phyloP scores from a whole-genome alignment of 2,888 invertebrate species.

The Caenorhabditis japonica region DNA sequence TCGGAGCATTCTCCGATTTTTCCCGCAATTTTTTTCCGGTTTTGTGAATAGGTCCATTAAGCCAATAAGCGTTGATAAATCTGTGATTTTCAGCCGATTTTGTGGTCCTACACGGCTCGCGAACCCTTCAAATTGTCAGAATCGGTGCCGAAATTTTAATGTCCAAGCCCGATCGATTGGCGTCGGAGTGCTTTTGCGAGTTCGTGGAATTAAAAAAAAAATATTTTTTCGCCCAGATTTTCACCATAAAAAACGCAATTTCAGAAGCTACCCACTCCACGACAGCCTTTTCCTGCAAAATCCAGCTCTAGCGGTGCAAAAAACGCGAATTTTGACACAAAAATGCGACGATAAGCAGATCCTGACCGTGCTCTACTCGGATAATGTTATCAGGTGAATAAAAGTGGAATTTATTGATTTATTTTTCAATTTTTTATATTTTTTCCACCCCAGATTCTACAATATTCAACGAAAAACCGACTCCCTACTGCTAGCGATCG shows the following conservation, averaged over 20 bases:
- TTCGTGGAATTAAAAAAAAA: background rate
- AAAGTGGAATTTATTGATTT: background rate
- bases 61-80: too few species aligned
- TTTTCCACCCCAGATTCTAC: conserved; percentile 27
- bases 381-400: conserved; percentile 31
- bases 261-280: conserved; percentile 39
- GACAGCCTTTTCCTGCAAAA: conserved; percentile 41
- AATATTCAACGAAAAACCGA: conserved; percentile 25
- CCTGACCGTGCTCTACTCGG: conserved; percentile 28
- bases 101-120: conserved; percentile 15
- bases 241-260: conserved; percentile 2
- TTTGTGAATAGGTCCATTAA: too few species aligned
- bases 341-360: conserved; percentile 19
- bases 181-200: conserved; percentile 35
- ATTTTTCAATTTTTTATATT: background rate
- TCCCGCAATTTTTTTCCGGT: too few species aligned
- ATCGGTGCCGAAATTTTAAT: conserved; percentile 36
- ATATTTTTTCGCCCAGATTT: too few species aligned
- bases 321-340: conserved; percentile 15
- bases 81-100: conserved; percentile 18
- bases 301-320: conserved; percentile 1
- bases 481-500: conserved; percentile 19
- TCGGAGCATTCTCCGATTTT: too few species aligned
- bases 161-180: conserved; percentile 19
- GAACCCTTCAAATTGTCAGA: conserved; percentile 19